phyloP scores from a whole-genome alignment of 2,797 vertebrate species.

The Sus cebifrons region DNA sequence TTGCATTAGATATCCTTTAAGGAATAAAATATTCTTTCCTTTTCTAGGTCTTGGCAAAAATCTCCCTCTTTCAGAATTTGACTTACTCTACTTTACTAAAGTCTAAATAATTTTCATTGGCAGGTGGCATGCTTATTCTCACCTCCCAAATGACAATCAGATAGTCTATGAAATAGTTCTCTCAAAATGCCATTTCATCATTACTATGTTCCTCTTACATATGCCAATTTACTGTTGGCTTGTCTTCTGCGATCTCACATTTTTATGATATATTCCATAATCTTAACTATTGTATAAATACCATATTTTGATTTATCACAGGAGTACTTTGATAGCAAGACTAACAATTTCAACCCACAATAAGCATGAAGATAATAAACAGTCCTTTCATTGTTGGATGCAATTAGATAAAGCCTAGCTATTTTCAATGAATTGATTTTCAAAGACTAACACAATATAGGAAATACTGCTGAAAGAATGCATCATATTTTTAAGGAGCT shows the following conservation, averaged over 20 bases:
- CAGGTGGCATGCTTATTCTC: neutral
- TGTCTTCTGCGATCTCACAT: neutral
- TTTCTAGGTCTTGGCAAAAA: conserved; percentile 25
- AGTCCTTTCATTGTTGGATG: neutral
- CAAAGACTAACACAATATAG: conserved; percentile 29
- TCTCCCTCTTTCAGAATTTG: neutral
- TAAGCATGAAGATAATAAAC: neutral
- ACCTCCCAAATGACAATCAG: neutral
- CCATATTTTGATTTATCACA: conserved; percentile 37
- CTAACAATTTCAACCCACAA: conserved; percentile 28
- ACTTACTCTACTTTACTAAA: neutral
- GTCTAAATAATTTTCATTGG: neutral
- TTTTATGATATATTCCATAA: neutral
- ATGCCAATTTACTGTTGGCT: neutral
- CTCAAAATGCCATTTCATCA: conserved; percentile 4
- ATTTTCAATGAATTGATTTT: conserved; percentile 69
- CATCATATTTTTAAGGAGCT: conserved; percentile 6
- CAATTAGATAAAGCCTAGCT: conserved; percentile 48
- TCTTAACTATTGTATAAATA: neutral
- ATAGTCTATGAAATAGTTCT: neutral
- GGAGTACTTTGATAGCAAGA: conserved; percentile 16
- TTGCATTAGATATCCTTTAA: neutral
- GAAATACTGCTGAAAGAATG: conserved; percentile 23
- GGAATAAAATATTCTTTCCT: neutral
- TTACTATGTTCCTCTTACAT: neutral